These are phyloP conservation scores for Patella caerulea DNA, from an alignment of 2,888 invertebrate genomes.

Conservation along the genomic window DNA sequence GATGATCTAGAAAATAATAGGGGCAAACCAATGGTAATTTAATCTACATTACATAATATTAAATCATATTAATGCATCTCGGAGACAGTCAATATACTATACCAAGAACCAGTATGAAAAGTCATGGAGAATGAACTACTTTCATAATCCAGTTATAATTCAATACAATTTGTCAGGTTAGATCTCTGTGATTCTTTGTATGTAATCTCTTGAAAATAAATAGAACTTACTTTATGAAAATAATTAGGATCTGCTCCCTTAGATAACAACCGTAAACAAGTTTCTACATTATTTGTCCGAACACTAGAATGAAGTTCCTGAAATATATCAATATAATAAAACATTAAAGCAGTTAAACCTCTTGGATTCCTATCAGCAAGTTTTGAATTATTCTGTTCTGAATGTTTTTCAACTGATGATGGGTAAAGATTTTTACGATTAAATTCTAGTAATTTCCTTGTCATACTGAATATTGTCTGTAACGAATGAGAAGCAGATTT, in stretches of 20 bases:
- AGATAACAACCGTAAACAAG: conserved; percentile 90
- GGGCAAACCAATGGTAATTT: background rate
- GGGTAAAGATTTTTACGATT: no score
- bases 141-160: no score
- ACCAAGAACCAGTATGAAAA: background rate
- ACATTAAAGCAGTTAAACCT: no score
- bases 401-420: no score
- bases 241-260: conserved; percentile 97
- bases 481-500: no score
- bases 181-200: background rate
- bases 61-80: no score
- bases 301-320: conserved; percentile 95
- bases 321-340: background rate
- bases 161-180: background rate
- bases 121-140: background rate
- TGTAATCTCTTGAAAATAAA: background rate
- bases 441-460: no score
- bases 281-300: conserved; percentile 92
- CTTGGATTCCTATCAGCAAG: no score
- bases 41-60: no score
- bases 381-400: no score
- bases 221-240: conserved; percentile 80
- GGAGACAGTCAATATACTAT: no score
- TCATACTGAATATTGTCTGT: no score
- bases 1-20: background rate